Evolutionary conservation across 2,113 vertebrate species (phyloP), one percentile per base, ranked within the genome.

Genomic region (Thamnophis sirtalis): DNA sequence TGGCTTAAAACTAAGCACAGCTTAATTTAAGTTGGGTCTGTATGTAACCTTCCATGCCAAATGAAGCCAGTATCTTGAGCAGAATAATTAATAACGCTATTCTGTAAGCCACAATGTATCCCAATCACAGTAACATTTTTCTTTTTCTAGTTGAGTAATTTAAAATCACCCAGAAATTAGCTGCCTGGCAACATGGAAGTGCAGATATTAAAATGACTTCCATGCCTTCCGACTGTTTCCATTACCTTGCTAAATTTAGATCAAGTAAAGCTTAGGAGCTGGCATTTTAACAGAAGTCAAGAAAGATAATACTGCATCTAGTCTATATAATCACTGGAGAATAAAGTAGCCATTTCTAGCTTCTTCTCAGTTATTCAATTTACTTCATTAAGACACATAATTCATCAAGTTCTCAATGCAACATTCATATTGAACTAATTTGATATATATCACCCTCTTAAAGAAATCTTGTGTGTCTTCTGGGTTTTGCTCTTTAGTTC

Each of bases 231-330:
- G 95, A 50, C 94, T 96, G 92, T 91, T 95, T 93, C 93, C 91
- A 86, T 95, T 96, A 95, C 87, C 94, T 94, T 84, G 68, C 94
- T 96, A 97, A 96, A 95, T 92, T 93, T 96, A 97, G 95, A 94
- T 49, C n/a, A 50, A 93, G 49, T 68, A 93, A 92, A 94, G 58
- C 63, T 86, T 73, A 92, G 93, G 93, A 93, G 91, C 91, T 95
- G 58, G 89, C 93, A 93, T 92, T 95, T 96, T 89, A 93, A 91
- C 92, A 87, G 33, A 24, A 95, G 91, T 93, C 56, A 88, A 92
- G 94, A 85, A 50, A 95, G 91, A 90, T 91, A 73, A 17, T 90
- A 68, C 13, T 68, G 13, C 33, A 86, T 88, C 90, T 54, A 84
- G 53, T 86, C 84, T 93, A 92, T 90, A 9, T 43, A 33, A 93